A percentile compares a stretch with the other conserved stretches of the same genome.
These are phyloP conservation scores for Pararge aegeria DNA, from an alignment of 1,140 invertebrate species.

Conservation along the genomic window DNA sequence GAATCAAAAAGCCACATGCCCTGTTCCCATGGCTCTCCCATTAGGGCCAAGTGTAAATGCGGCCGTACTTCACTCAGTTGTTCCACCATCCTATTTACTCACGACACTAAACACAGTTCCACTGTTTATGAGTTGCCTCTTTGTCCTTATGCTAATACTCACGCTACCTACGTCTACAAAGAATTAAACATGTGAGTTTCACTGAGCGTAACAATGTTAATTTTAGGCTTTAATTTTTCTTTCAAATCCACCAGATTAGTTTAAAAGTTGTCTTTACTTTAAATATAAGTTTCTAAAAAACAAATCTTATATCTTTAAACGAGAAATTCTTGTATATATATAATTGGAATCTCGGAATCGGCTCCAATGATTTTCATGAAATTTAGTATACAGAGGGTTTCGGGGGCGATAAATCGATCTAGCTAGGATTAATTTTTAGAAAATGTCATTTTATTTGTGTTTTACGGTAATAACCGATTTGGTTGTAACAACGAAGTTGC, in stretches of 20 bases:
- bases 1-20: neutral
- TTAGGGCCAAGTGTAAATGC: slow-evolving; percentile 1
- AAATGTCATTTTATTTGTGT: too few species aligned
- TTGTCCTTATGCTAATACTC: slow-evolving; percentile 3
- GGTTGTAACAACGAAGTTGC: too few species aligned
- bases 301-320: too few species aligned
- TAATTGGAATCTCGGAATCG: too few species aligned
- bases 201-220: neutral
- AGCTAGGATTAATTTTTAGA: too few species aligned
- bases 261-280: too few species aligned
- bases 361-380: too few species aligned
- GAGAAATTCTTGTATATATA: too few species aligned
- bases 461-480: too few species aligned
- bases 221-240: neutral
- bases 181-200: slow-evolving; percentile 3
- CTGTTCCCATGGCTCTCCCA: neutral
- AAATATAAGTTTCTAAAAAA: too few species aligned
- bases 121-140: slow-evolving; percentile 1
- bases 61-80: neutral
- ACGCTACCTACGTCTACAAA: neutral
- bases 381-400: too few species aligned
- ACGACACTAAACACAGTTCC: slow-evolving; percentile 7
- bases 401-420: too few species aligned
- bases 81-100: slow-evolving; percentile 4
- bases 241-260: neutral